A percentile compares a stretch with the other conserved stretches of the same genome.
Evolutionary conservation across 2,113 vertebrate species (phyloP).

Genomic region (Haliaeetus leucogaster): DNA sequence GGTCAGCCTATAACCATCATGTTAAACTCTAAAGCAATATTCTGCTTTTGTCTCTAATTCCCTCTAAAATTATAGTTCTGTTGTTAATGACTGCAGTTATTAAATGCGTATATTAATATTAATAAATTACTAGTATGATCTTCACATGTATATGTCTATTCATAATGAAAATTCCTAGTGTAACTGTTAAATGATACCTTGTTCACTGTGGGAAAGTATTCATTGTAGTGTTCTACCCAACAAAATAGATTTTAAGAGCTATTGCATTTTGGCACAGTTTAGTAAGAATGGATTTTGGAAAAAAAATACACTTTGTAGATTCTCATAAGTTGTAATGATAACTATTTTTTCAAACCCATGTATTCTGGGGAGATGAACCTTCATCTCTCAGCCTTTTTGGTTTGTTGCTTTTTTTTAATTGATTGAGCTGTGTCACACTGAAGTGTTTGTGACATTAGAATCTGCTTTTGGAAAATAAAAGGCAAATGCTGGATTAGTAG

Average conservation of each 20-base stretch:
- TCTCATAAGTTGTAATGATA: background rate
- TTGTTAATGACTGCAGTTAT: background rate
- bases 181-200: background rate
- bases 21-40: background rate
- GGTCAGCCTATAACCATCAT: background rate
- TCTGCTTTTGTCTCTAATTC: background rate
- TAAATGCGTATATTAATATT: background rate
- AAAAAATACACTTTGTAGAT: background rate
- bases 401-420: background rate
- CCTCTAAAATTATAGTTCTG: background rate
- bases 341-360: accelerated
- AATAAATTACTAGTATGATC: background rate
- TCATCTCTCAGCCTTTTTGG: background rate
- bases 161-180: background rate
- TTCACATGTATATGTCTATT: background rate
- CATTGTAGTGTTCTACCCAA: background rate
- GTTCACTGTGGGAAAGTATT: background rate
- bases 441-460: background rate
- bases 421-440: background rate
- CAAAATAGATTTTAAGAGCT: background rate
- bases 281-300: background rate
- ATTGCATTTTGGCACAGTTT: background rate
- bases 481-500: background rate
- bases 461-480: background rate
- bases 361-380: background rate